These are phyloP conservation scores for Gisinianus flammeolus DNA, from an alignment of 2,888 invertebrate genomes.

Conservation along the genomic window DNA sequence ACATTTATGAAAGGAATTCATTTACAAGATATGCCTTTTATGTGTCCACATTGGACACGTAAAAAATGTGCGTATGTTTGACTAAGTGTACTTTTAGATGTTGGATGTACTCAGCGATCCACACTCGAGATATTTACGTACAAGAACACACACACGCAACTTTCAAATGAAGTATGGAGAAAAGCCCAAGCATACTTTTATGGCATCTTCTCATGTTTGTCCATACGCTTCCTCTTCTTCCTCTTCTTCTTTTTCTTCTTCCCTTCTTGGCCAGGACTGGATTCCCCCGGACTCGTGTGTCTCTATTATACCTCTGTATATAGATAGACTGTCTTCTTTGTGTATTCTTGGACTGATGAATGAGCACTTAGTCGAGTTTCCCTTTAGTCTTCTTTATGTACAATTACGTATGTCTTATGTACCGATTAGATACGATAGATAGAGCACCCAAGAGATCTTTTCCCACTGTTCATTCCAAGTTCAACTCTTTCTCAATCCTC, in stretches of 20 bases:
- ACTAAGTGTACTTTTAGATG: no score
- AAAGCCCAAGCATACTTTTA: slow-evolving; percentile 15
- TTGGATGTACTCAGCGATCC: no score
- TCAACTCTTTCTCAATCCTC: no score
- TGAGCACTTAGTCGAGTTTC: slow-evolving; percentile 28
- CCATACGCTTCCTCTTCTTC: slow-evolving; percentile 7
- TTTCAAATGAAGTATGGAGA: slow-evolving; percentile 21
- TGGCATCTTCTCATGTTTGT: slow-evolving; percentile 20
- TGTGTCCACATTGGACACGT: slow-evolving; percentile 25
- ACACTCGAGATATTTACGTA: no score
- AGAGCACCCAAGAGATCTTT: slow-evolving; percentile 19
- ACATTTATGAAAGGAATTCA: slow-evolving; percentile 32
- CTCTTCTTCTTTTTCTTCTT: no score
- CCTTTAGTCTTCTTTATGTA: slow-evolving; percentile 28
- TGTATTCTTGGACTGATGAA: slow-evolving; percentile 13
- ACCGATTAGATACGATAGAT: slow-evolving; percentile 20
- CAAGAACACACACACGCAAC: not conserved
- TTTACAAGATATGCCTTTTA: slow-evolving; percentile 29
- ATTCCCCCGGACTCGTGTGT: not conserved
- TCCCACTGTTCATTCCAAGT: slow-evolving; percentile 18
- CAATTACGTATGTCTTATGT: slow-evolving; percentile 22
- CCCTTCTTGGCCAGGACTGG: not conserved
- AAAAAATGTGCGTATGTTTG: no score
- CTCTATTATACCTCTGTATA: not conserved
- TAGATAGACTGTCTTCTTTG: not conserved